Conservation (phyloP, 2,113 vertebrate genomes). For the Calonectris borealis region DNA sequence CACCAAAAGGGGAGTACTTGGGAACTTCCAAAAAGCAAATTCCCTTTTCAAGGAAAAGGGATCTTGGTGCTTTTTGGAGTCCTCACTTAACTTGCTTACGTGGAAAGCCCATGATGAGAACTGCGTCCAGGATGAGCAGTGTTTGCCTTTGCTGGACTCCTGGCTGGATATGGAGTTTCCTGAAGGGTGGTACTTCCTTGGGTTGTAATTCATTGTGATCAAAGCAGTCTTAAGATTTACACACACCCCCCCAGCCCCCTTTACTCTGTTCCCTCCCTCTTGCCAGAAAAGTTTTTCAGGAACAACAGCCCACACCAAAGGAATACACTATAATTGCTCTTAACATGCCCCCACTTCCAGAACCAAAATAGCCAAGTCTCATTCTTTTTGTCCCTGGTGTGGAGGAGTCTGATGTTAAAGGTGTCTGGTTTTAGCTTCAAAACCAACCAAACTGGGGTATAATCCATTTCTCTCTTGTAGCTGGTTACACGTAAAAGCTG, state of each 20-base stretch:
- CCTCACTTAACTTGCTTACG: background rate
- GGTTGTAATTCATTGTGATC: background rate
- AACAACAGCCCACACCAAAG: slow-evolving; percentile 48
- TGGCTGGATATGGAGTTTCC: background rate
- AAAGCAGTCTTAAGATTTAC: background rate
- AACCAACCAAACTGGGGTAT: background rate
- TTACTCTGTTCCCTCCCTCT: background rate
- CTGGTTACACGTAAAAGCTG: slow-evolving; percentile 70
- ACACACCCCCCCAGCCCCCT: background rate
- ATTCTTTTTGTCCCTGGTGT: background rate
- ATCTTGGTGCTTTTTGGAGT: background rate
- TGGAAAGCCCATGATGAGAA: background rate
- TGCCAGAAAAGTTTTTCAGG: background rate
- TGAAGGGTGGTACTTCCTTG: background rate
- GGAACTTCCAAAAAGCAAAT: background rate
- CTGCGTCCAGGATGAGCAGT: background rate
- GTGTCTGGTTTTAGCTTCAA: background rate
- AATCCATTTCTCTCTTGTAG: slow-evolving; percentile 10
- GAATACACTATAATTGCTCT: background rate
- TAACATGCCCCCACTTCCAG: background rate
- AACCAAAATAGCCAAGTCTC: background rate
- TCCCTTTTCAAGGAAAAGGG: background rate
- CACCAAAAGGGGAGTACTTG: background rate
- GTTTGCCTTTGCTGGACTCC: background rate
- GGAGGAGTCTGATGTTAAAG: background rate